A percentile compares a stretch with the other conserved stretches of the same genome.
These are phyloP conservation scores for Acanthiza pusilla DNA, from an alignment of 2,797 vertebrate genomes.

Conservation along the genomic window DNA sequence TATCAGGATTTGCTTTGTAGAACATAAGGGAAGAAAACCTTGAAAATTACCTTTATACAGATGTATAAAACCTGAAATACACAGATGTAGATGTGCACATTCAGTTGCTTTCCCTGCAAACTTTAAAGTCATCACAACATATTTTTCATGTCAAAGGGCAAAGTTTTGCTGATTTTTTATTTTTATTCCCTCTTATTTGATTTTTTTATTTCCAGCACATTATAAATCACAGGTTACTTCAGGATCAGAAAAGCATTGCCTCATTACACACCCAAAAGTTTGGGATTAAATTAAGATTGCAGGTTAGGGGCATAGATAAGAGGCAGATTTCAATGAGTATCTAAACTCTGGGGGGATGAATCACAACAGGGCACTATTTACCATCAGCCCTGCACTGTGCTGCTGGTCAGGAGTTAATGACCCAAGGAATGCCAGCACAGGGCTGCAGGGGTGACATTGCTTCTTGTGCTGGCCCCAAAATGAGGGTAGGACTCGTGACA, in stretches of 20 bases:
- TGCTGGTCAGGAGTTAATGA: neutral
- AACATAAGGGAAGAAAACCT: neutral
- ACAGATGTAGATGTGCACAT: neutral
- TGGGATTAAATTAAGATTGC: conserved; percentile 66
- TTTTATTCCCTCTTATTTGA: neutral
- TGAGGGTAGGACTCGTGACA: neutral
- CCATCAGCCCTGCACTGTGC: neutral
- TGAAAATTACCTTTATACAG: neutral
- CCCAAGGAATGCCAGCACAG: neutral
- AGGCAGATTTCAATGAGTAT: conserved; percentile 30
- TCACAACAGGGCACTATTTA: neutral
- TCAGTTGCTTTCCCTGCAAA: neutral
- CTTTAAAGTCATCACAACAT: neutral
- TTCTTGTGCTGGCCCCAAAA: neutral
- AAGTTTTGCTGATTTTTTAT: neutral
- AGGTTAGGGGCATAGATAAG: neutral
- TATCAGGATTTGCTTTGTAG: neutral
- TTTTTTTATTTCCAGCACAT: neutral
- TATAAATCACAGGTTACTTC: conserved; percentile 5
- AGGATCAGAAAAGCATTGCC: conserved; percentile 10
- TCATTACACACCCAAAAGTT: conserved; percentile 46
- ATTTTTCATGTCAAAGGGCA: neutral
- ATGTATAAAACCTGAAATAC: neutral
- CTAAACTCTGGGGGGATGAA: neutral
- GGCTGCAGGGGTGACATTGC: neutral